These are phyloP conservation scores for Lampropteryx suffumata DNA, from an alignment of 2,888 invertebrate species.

Conservation along the genomic window DNA sequence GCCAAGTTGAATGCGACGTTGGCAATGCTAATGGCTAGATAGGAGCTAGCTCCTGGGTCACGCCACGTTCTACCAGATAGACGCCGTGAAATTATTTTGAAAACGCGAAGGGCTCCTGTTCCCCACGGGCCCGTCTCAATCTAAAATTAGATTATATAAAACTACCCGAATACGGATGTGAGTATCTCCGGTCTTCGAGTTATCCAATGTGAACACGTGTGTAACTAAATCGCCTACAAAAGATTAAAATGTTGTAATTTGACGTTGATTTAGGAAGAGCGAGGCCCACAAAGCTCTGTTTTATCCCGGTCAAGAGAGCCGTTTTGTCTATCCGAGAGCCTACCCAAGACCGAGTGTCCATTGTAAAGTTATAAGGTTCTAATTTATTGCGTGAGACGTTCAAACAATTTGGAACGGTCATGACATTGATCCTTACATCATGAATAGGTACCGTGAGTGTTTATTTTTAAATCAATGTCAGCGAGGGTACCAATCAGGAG, in stretches of 20 bases:
- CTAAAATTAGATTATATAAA: background rate
- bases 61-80: no score
- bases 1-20: no score
- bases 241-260: slow-evolving; percentile 81
- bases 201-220: slow-evolving; percentile 67
- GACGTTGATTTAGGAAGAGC: slow-evolving; percentile 79
- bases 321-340: slow-evolving; percentile 60
- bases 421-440: slow-evolving; percentile 29
- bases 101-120: no score
- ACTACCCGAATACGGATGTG: slow-evolving; percentile 1
- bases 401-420: no score
- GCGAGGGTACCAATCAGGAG: no score
- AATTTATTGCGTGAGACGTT: slow-evolving; percentile 60
- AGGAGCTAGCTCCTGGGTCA: no score
- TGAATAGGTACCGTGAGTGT: no score
- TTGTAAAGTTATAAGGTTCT: slow-evolving; percentile 54
- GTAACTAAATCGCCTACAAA: slow-evolving; percentile 76
- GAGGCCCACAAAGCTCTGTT: slow-evolving; percentile 60
- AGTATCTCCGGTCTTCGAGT: slow-evolving; percentile 58
- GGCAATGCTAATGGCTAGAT: no score
- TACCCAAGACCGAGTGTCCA: slow-evolving; percentile 40
- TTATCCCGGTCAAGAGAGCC: slow-evolving; percentile 32
- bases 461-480: no score
- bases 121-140: no score
- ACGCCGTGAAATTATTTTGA: no score